Evolutionary conservation across 2,113 vertebrate genomes (phyloP).

Genomic region (Marcusenius ussheri): DNA sequence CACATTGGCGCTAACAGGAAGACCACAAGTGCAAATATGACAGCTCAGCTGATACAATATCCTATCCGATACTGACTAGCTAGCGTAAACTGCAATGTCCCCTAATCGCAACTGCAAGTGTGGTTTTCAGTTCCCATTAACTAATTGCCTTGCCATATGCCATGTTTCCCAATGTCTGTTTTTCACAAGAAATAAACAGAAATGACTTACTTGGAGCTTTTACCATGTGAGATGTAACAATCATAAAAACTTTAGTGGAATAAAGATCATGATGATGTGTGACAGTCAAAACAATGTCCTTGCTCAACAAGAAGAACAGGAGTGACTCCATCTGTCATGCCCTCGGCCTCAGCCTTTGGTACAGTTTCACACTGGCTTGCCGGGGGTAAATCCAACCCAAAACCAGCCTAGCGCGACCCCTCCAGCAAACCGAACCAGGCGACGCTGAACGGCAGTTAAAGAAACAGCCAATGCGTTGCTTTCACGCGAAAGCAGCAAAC

Average conservation of each 20-base stretch:
- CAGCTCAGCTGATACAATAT: not conserved
- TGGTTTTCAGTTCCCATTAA: not conserved
- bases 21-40: not conserved
- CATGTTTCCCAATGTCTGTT: not conserved
- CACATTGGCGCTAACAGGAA: not conserved
- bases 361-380: constrained; percentile 39
- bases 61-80: not conserved
- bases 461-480: not conserved
- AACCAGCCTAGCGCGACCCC: not conserved
- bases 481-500: not conserved
- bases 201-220: not conserved
- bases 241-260: not conserved
- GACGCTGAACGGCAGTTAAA: not conserved
- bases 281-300: constrained; percentile 17
- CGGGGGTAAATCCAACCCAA: not conserved
- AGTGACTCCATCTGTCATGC: not conserved
- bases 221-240: not conserved
- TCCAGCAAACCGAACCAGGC: not conserved
- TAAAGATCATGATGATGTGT: constrained; percentile 11
- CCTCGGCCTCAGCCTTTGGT: constrained; percentile 27
- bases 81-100: not conserved
- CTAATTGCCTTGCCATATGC: not conserved
- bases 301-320: not conserved
- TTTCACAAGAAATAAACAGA: not conserved
- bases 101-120: not conserved